These are phyloP conservation scores for Magallana gigas DNA, from an alignment of 1,140 invertebrate genomes.

Conservation along the genomic window DNA sequence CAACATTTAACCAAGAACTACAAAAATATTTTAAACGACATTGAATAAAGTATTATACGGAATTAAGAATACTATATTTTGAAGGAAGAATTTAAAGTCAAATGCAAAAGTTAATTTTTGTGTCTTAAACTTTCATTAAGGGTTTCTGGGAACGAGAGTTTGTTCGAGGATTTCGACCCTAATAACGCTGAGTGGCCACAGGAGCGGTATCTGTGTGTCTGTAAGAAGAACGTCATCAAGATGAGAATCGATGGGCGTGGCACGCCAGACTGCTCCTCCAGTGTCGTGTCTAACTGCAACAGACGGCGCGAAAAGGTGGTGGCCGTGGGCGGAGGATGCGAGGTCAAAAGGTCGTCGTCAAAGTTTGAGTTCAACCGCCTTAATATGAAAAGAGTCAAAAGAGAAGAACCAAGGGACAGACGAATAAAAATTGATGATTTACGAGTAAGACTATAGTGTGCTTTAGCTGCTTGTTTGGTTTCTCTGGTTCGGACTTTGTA, in stretches of 20 bases:
- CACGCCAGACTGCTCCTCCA: constrained; percentile 4
- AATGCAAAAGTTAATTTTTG: not conserved
- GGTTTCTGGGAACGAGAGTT: not conserved
- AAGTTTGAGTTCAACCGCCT: not conserved
- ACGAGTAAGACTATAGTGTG: no score
- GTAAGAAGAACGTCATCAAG: constrained; percentile 10
- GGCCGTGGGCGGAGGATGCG: not conserved
- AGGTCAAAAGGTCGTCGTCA: not conserved
- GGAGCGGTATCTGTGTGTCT: not conserved
- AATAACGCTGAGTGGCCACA: constrained; percentile 8
- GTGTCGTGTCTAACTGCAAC: not conserved
- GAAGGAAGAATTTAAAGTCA: no score
- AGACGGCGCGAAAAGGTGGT: constrained; percentile 22
- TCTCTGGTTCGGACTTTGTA: no score
- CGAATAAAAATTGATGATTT: not conserved
- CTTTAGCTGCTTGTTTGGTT: no score
- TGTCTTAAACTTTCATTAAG: not conserved
- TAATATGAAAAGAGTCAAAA: not conserved
- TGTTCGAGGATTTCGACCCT: not conserved
- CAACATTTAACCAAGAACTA: no score
- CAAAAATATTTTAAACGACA: no score
- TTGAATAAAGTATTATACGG: no score
- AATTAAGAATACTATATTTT: no score
- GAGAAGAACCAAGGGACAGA: not conserved
- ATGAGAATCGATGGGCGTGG: constrained; percentile 15